These are phyloP conservation scores for Megalonaias nervosa DNA, from an alignment of 1,140 invertebrate genomes.

Conservation along the genomic window DNA sequence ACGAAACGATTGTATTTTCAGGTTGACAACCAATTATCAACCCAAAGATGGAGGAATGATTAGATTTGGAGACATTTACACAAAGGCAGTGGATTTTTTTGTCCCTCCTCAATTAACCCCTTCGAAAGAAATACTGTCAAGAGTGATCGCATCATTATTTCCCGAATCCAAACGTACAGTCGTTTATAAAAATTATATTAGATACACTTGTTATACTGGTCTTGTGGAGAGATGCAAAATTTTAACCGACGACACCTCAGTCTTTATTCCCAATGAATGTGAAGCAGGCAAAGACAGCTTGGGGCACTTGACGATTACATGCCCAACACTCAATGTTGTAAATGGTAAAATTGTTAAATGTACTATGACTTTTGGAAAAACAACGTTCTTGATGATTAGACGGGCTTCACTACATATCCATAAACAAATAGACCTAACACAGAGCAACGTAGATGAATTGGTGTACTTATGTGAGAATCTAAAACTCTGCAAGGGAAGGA, in stretches of 20 bases:
- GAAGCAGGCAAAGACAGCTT: background rate
- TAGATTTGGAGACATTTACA: conserved; percentile 8
- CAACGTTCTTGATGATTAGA: background rate
- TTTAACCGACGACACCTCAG: background rate
- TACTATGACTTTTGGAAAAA: conserved; percentile 2
- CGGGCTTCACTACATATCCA: background rate
- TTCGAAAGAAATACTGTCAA: conserved; percentile 5
- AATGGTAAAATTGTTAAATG: conserved; percentile 5
- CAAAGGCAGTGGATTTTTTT: background rate
- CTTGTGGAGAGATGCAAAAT: background rate
- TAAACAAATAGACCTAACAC: background rate
- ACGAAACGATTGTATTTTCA: background rate
- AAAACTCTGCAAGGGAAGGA: conserved; percentile 25
- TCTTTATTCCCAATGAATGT: conserved; percentile 5
- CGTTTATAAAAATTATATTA: background rate
- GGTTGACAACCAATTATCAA: conserved; percentile 3
- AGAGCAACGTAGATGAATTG: conserved; percentile 10
- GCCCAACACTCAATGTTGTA: background rate
- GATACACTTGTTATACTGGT: conserved; percentile 1
- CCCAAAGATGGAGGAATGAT: background rate
- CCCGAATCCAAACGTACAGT: background rate
- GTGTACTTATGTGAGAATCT: conserved; percentile 7
- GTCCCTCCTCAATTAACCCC: too few relatives aligned
- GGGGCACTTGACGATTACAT: conserved; percentile 1
- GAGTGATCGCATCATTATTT: background rate